Base-by-base conservation (phyloP, 2,888 invertebrate genomes). In the Cynaeus angustus region DNA sequence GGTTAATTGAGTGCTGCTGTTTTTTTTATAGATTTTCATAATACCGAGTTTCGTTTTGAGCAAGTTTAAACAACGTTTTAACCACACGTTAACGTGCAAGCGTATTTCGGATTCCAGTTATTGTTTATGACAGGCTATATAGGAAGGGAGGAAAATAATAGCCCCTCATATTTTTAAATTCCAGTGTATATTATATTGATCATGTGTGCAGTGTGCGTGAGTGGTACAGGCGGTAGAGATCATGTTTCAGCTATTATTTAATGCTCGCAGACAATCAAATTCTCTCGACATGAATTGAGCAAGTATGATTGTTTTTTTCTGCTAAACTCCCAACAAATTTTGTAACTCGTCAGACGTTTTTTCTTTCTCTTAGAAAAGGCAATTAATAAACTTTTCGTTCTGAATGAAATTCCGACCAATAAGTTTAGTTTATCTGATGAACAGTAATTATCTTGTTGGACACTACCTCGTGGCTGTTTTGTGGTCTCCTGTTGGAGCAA, bases 151-250 rank as follows among this genome's bases (percentile, higher is more conserved):
- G 73, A 73, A 73, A 76, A 78, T 77, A 78, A 78, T 78, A 75
- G 76, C 74, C 75, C 71, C 72, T 75, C 76, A 77, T 77, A 78
- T 78, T 78, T 78, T 78, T 75, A 74, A 78, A 77, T 76, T 77
- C 71, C 73, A 71, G 61, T 74, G 76, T 74, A 72, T 75, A 75
- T 74, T 76, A 75, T 76, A 71, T 69, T 71, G 71, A 71, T 71
- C 71, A 71, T 71, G 43, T 65, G 53, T 70, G 46, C 61, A 70
- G 50, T 67, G 70, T 72, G 70, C 72, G 72, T 72, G 72, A 67
- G 72, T 68, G 67, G 70, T 67, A 52, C 70, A 66, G 50, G 37
- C 66, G 28, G 70, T 48, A 62, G 37, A 67, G 70, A 68, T 67
- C 70, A 72, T 70, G 68, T 72, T 72, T 72, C 72, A 64, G 62